A percentile compares a stretch with the other conserved stretches of the same genome.
phyloP scores from a whole-genome alignment of 64 coral and sea anemone genomes.

The Platygyra sinensis region DNA sequence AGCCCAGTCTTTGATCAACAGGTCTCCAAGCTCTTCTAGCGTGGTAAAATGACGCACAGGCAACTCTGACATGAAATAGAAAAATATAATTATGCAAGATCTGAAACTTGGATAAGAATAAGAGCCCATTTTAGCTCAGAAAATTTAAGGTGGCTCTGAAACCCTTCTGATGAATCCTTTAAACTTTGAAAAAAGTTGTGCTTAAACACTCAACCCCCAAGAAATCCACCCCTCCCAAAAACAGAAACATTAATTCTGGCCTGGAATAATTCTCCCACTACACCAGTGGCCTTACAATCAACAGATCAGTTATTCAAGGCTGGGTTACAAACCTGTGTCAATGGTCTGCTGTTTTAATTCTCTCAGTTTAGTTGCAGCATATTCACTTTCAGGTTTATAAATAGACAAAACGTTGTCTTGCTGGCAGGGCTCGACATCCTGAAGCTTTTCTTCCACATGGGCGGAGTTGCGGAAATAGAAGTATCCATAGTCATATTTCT shows the following conservation, averaged over 20 bases:
- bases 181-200: no score
- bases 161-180: no score
- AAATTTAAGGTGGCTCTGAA: no score
- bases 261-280: no score
- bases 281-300: not conserved
- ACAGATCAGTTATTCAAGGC: not conserved
- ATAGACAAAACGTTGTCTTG: constrained; percentile 29
- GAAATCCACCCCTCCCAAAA: no score
- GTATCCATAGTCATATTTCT: constrained; percentile 89
- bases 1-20: constrained; percentile 77
- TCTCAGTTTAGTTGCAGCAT: constrained; percentile 84
- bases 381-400: constrained; percentile 87
- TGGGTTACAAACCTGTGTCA: constrained; percentile 81
- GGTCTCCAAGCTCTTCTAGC: constrained; percentile 83
- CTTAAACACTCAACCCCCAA: no score
- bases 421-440: not conserved
- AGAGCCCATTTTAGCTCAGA: no score
- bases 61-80: constrained; percentile 55
- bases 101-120: not conserved
- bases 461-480: constrained; percentile 87
- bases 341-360: constrained; percentile 97
- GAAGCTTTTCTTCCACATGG: constrained; percentile 58
- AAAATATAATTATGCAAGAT: not conserved
- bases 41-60: constrained; percentile 83
- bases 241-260: no score